Percentiles rank a stretch among this genome's conserved stretches.
These are phyloP conservation scores for Trichopria drosophilae DNA, from an alignment of 2,888 invertebrate species.

Conservation along the genomic window DNA sequence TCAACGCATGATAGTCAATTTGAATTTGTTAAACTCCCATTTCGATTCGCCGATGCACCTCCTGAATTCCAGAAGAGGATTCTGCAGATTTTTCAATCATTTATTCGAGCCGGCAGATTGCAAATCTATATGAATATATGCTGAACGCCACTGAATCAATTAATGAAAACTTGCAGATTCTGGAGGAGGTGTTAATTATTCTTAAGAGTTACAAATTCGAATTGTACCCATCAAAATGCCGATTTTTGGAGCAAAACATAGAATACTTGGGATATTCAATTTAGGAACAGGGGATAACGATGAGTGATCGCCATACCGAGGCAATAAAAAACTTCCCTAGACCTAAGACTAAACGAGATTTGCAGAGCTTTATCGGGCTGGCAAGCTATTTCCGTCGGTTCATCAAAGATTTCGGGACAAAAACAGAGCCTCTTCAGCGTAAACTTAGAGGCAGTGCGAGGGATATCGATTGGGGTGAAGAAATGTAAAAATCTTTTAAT, in stretches of 20 bases:
- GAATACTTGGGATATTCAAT: conserved; percentile 47
- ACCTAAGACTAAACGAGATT: no score
- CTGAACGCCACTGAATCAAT: conserved; percentile 29
- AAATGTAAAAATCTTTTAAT: no score
- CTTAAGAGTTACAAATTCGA: conserved; percentile 42
- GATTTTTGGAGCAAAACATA: conserved; percentile 38
- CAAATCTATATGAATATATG: conserved; percentile 34
- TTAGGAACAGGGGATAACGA: conserved; percentile 34
- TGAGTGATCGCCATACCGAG: no score
- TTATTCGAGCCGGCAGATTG: no score
- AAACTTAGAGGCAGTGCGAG: no score
- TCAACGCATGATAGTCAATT: conserved; percentile 51
- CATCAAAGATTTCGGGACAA: no score
- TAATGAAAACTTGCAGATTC: conserved; percentile 33
- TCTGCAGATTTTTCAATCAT: conserved; percentile 24
- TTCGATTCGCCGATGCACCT: conserved; percentile 1
- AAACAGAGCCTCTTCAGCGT: no score
- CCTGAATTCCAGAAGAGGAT: conserved; percentile 22
- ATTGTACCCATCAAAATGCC: conserved; percentile 44
- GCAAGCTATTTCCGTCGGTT: no score
- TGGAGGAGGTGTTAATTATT: conserved; percentile 37
- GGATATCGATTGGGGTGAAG: no score
- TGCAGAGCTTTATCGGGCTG: no score
- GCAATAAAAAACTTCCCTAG: no score
- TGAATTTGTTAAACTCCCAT: conserved; percentile 40